Conservation (phyloP, 2,888 invertebrate genomes). For the Saturnia pavonia region DNA sequence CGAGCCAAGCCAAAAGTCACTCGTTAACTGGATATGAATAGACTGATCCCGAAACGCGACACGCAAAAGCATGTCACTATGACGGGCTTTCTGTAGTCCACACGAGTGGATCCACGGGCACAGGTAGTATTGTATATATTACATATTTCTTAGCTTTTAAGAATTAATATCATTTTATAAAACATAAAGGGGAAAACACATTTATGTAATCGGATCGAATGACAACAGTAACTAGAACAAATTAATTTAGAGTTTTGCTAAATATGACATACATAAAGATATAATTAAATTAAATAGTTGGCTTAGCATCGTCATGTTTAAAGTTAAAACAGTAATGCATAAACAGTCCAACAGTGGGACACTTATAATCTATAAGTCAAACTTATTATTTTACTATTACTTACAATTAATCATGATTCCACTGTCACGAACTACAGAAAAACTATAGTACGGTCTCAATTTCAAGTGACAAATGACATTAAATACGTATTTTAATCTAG, state of each 20-base stretch:
- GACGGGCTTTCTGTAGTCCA: too few relatives aligned
- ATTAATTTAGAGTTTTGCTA: too few relatives aligned
- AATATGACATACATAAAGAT: too few relatives aligned
- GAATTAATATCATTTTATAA: background rate
- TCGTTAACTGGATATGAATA: too few relatives aligned
- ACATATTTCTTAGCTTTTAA: background rate
- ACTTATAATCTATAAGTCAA: background rate
- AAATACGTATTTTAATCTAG: background rate
- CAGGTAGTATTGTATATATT: too few relatives aligned
- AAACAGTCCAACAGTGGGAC: too few relatives aligned
- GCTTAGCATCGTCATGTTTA: background rate
- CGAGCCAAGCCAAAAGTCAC: too few relatives aligned
- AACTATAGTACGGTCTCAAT: background rate
- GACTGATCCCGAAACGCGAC: too few relatives aligned
- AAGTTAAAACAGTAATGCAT: background rate
- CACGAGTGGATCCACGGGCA: too few relatives aligned
- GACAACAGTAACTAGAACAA: background rate
- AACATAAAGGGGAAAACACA: background rate
- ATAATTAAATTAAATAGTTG: too few relatives aligned
- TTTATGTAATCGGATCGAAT: background rate
- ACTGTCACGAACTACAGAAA: background rate
- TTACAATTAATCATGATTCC: slow-evolving; percentile 10
- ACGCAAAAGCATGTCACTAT: too few relatives aligned
- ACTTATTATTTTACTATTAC: background rate
- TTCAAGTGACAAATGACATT: background rate